These are phyloP conservation scores for Tolmerus cingulatus DNA, from an alignment of 2,888 invertebrate genomes.

Conservation along the genomic window DNA sequence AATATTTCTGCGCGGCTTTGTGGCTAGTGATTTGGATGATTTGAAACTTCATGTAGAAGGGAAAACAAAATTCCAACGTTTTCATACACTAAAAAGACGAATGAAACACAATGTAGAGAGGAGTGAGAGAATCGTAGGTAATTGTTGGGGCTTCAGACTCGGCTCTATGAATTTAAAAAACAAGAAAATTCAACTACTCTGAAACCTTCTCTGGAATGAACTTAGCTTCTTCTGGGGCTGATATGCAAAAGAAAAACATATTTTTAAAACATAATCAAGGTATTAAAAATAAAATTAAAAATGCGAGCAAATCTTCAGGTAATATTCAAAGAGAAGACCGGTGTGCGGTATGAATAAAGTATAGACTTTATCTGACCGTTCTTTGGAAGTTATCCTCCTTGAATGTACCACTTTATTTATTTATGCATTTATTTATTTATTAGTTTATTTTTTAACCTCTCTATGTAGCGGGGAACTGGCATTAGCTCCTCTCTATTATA, in stretches of 20 bases:
- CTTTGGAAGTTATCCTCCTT: background rate
- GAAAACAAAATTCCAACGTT: background rate
- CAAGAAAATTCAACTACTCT: too few relatives aligned
- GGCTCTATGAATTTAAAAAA: background rate
- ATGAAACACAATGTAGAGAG: background rate
- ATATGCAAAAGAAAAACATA: background rate
- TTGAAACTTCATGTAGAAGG: background rate
- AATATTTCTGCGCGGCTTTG: background rate
- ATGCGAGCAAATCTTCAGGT: too few relatives aligned
- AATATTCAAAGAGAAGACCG: background rate
- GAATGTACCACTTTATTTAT: background rate
- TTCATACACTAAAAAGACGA: too few relatives aligned
- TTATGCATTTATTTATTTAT: background rate
- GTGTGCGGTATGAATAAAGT: background rate
- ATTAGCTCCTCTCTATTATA: slow-evolving; percentile 1
- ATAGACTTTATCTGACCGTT: background rate
- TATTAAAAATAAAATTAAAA: too few relatives aligned
- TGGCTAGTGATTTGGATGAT: slow-evolving; percentile 30
- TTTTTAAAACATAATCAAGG: background rate
- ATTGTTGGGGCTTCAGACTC: background rate
- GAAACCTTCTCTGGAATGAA: background rate
- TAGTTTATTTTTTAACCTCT: background rate
- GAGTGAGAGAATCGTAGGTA: slow-evolving; percentile 18
- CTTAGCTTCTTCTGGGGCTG: background rate
- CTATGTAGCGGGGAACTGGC: background rate